Evolutionary conservation across 1,140 invertebrate species (phyloP).

Genomic region (Chrysopa pallens): DNA sequence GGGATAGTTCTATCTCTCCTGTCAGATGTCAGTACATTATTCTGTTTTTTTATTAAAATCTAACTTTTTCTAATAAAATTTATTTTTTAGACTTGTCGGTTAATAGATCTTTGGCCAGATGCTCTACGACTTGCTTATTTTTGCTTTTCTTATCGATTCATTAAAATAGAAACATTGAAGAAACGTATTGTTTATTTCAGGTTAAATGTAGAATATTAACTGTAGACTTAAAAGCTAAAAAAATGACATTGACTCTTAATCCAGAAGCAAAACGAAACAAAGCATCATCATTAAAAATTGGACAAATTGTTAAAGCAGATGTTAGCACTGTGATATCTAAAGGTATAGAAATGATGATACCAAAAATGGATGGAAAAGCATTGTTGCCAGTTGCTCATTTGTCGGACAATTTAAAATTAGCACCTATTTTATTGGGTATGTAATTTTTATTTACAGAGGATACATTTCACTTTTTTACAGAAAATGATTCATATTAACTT

Average conservation of each 20-base stretch:
- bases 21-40: too few relatives aligned
- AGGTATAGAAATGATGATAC: conserved; percentile 20
- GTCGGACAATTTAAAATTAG: conserved; percentile 14
- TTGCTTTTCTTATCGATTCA: too few relatives aligned
- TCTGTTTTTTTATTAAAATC: too few relatives aligned
- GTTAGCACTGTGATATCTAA: conserved; percentile 15
- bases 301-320: conserved; percentile 17
- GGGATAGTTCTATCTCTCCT: too few relatives aligned
- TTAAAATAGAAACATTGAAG: too few relatives aligned
- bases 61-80: too few relatives aligned
- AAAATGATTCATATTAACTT: too few relatives aligned
- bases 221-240: conserved; percentile 1
- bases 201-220: conserved; percentile 6
- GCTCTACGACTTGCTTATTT: too few relatives aligned
- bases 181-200: conserved; percentile 4
- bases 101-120: too few relatives aligned
- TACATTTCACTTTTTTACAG: too few relatives aligned
- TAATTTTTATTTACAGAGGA: background rate
- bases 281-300: conserved; percentile 9
- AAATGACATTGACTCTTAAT: conserved; percentile 5
- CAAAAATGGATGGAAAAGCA: conserved; percentile 14
- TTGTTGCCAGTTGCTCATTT: conserved; percentile 18
- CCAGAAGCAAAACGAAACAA: background rate
- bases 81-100: too few relatives aligned
- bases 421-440: background rate